A percentile compares a stretch with the other conserved stretches of the same genome.
These are phyloP conservation scores for Pemphredon lugubris DNA, from an alignment of 2,888 invertebrate species.

Conservation along the genomic window DNA sequence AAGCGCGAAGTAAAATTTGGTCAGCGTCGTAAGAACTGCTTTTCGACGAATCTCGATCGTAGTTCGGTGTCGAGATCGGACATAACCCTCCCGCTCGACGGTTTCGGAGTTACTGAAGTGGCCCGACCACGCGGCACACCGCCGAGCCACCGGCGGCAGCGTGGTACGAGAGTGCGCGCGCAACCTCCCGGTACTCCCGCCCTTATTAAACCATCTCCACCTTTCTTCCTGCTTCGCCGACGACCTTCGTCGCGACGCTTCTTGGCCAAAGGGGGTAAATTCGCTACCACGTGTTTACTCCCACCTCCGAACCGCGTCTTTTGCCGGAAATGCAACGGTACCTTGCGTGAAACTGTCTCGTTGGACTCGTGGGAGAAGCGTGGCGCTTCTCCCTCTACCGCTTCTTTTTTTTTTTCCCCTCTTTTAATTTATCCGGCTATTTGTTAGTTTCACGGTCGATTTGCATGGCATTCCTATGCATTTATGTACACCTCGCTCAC, in stretches of 20 bases:
- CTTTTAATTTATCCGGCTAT: not conserved
- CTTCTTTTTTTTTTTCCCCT: not conserved
- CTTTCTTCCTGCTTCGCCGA: conserved; percentile 38
- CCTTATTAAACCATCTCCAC: conserved; percentile 49
- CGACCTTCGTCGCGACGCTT: conserved; percentile 26
- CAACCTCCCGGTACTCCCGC: conserved; percentile 51
- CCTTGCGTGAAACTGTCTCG: conserved; percentile 48
- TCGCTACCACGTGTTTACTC: conserved; percentile 52
- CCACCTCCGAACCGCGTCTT: conserved; percentile 18
- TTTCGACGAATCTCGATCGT: too few relatives aligned
- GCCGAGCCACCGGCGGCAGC: conserved; percentile 63
- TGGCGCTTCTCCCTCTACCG: not conserved
- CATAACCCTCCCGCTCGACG: conserved; percentile 58
- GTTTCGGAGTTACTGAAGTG: conserved; percentile 74
- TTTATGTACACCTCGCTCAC: too few relatives aligned
- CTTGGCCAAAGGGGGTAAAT: conserved; percentile 36
- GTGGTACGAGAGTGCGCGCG: conserved; percentile 75
- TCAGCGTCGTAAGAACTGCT: too few relatives aligned
- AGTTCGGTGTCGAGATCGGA: conserved; percentile 19
- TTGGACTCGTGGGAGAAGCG: conserved; percentile 5
- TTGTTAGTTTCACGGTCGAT: not conserved
- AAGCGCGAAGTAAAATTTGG: too few relatives aligned
- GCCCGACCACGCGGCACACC: conserved; percentile 51
- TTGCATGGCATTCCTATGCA: not conserved
- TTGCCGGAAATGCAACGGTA: conserved; percentile 66